Base-by-base conservation (phyloP, 2,888 invertebrate species). In the Pollenia labialis region DNA sequence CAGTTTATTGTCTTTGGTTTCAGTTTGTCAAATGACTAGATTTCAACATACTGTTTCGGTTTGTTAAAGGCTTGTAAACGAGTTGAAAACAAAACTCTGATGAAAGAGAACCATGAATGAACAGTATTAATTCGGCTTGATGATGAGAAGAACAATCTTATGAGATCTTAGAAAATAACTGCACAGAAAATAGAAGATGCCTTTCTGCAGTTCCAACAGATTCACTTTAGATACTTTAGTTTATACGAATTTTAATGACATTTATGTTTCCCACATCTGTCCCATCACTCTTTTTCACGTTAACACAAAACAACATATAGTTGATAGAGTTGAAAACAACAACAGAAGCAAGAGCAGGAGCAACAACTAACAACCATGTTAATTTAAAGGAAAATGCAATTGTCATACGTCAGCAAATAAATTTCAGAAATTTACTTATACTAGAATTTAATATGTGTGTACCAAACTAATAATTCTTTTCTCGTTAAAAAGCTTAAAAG, bases 351-450 rank as follows among this genome's bases (percentile, higher is more conserved):
- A 9, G 8, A 54, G n/a, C 62, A 85, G 16, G 4, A 32, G 48
- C 11, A 82, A 56, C 69, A 77, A 16, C 46, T 16, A 85, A 68
- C 81, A 79, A 56, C 32, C 69, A 56, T 74, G 69, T 82, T 86
- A 71, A 79, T 86, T 86, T 71, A 62, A 62, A 69, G 32, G 62
- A 69, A 79, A 79, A 82, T 76, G 62, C 68, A 85, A 85, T 74
- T 82, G 85, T 74, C 79, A 82, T 54, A 77, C 48, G 79, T 69
- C 79, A 79, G 68, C 71, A 76, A 52, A 71, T 60, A 68, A 69
- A 74, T 48, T 11, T 11, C n/a, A 54, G 46, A 74, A 81, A 68
- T 74, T 66, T 62, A 62, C 58, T 71, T 69, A 8, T 23, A 40
- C 48, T n/a, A 32, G 12, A 40, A 32, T 60, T 71, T 46, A 44